phyloP scores from a whole-genome alignment of 1,140 invertebrate species.

The Drosophila suzukii region DNA sequence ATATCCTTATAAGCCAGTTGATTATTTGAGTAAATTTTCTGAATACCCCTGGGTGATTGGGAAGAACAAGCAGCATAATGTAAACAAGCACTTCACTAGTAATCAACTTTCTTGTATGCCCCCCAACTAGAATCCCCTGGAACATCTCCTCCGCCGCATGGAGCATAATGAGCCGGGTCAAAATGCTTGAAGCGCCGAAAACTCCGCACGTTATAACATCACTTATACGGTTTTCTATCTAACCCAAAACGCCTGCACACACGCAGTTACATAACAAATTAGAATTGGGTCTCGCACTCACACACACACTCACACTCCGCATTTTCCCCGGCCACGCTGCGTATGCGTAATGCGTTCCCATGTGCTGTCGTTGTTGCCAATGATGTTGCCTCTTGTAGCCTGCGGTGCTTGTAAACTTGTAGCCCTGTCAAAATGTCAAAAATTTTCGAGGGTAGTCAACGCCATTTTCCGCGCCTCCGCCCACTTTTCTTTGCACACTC shows the following conservation, averaged over 20 bases:
- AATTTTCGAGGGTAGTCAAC: conserved; percentile 52
- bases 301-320: conserved; percentile 10
- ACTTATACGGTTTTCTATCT: conserved; percentile 49
- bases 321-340: conserved; percentile 21
- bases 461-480: conserved; percentile 5
- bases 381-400: conserved; percentile 34
- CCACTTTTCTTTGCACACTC: conserved; percentile 28
- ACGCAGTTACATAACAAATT: conserved; percentile 68
- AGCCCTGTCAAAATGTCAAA: conserved; percentile 76
- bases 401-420: conserved; percentile 63
- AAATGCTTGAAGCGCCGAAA: conserved; percentile 46
- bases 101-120: conserved; percentile 2
- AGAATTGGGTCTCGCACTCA: conserved; percentile 50
- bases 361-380: conserved; percentile 30
- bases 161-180: conserved; percentile 41
- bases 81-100: neutral
- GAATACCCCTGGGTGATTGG: neutral
- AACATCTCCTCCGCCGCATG: neutral
- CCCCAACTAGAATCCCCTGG: neutral
- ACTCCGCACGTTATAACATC: conserved; percentile 51
- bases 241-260: conserved; percentile 18
- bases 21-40: no score
- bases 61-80: neutral
- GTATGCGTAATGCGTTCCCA: conserved; percentile 69
- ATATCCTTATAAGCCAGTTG: no score